Base-by-base conservation (phyloP, 1,140 invertebrate species). In the Lucilia sericata region DNA sequence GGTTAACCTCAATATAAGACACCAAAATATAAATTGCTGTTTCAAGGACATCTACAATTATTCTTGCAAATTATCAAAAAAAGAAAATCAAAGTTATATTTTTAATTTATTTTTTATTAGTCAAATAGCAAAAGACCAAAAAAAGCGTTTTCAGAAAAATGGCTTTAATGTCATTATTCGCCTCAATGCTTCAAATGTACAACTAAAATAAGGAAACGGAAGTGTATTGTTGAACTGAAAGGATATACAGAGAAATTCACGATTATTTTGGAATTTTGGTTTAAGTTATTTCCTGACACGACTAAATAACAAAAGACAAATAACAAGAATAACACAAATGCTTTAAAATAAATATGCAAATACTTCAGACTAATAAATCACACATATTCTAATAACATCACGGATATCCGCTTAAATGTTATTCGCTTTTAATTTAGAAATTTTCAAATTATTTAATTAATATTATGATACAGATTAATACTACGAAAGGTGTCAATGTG, bases 301-400 rank as follows among this genome's bases (percentile, higher is more conserved):
- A 70, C 21, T 70, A 70, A 70, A 70, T 70, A 70, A 70, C 21
- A 70, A 21, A 70, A 70, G 65, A 70, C 7, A 70, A 70, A 70
- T 25, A 10, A 19, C 8, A 30, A 30, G 25, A 30, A 70, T 70
- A 25, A 70, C n/a, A 2, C 19, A n/a, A n/a, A 60, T 5, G 14
- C 55, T n/a, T 60, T 5, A 60, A 60, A n/a, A n/a, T 60, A 60
- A 60, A 60, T 60, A 60, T 60, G 14, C 42, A 42, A 42, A 42
- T 42, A 60, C n/a, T 14, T n/a, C 14, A 60, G 55, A 60, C 55
- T 17, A 1, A 70, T 70, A 12, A 7, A 25, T 8, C 7, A 70
- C 5, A 21, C 65, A 70, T n/a, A 17, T 60, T 14, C 19, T 70
- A 70, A 70, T 70, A 70, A 21, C 19, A 70, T 21, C n/a, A 70